Evolutionary conservation across 1,140 invertebrate genomes (phyloP), one percentile per base, ranked within the genome.

Genomic region (Pseudomyrmex sp.): DNA sequence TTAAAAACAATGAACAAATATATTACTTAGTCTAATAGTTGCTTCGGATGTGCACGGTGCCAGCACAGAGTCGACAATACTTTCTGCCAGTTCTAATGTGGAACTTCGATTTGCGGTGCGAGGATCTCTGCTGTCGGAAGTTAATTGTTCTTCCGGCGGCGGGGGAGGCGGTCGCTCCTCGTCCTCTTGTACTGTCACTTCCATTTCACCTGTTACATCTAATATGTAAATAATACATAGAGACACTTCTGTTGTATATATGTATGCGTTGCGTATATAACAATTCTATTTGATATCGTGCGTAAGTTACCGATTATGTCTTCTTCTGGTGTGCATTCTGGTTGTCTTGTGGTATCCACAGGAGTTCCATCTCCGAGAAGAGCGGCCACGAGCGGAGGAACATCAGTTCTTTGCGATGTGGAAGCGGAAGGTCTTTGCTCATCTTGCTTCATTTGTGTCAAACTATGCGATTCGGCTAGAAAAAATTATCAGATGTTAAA

Each of bases 121-220:
- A 56, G 84, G 89, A 56, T 93, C 92, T 66, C 92, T 86, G 26
- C 77, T 89, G 20, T 94, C 92, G 0, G 88, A 46, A 0, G 85
- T 88, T 63, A 92, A 90, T 54, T 93, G 93, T 0, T 90, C 89
- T 1, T 90, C 89, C 0, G 90, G 83, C 26, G 92, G 90, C 1
- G 89, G 90, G 2, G 91, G 84, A 15, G 88, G 88, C 9, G 92
- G 85, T 70, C 91, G 85, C 9, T 93, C 92, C 56, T 93, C 93
- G 3, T 94, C 93, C 8, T 94, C 93, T 82, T 93, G 93, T 10
- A 92, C 89, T 0, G 92, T 93, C 0, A 93, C 91, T 85, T 95
- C 94, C 94, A 94, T 94, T 66, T 94, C 93, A 18, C 94, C 93
- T 58, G 91, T 93, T 9, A 93, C 91, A 84, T 94, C 92, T 88